Base-by-base conservation (phyloP, 2,113 vertebrate genomes). In the Morone chrysops region DNA sequence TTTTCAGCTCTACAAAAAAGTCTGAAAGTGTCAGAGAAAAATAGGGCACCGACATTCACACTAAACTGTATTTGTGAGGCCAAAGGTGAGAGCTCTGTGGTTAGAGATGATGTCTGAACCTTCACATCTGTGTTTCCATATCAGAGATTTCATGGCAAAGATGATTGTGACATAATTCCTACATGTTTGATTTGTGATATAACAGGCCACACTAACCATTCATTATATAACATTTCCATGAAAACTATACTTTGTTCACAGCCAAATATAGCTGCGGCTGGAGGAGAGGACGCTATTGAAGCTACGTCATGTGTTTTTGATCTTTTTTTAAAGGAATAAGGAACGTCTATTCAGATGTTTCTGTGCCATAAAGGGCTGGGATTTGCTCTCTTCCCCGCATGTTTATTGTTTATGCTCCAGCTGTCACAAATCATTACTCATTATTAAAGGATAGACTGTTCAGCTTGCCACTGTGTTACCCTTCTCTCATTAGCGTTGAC, bases 401-500 rank as follows among this genome's bases (percentile, higher is more conserved):
- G 45, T 4, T 83, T 14, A 72, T 76, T 86, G 47, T 89, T 86
- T 70, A 81, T 66, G 48, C 61, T 53, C 73, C 38, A 54, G 47
- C 78, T 70, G 74, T 75, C 75, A 66, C 12, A 50, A 78, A 70
- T 75, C 60, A 70, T 90, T 87, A 82, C 13, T n/a, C 17, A 14
- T 74, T 43, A 75, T 80, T 78, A 70, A 87, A 73, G 59, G 41
- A 7, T 22, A 66, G 79, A 71, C 31, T 48, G 50, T 50, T 70
- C 13, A 16, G 50, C 56, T 57, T 36, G 60, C 54, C 76, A 47
- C 51, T 61, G 36, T 72, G 41, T 48, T 70, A 36, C 41, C 73
- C 62, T 78, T 61, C 48, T 76, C 80, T 92, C 82, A 87, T 92
- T 86, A 90, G 73, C 14, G 61, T 50, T 75, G 79, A 85, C 5